Percentiles rank a stretch among this genome's conserved stretches.
These are phyloP conservation scores for Acronicta leporina DNA, from an alignment of 2,888 invertebrate genomes.

Conservation along the genomic window DNA sequence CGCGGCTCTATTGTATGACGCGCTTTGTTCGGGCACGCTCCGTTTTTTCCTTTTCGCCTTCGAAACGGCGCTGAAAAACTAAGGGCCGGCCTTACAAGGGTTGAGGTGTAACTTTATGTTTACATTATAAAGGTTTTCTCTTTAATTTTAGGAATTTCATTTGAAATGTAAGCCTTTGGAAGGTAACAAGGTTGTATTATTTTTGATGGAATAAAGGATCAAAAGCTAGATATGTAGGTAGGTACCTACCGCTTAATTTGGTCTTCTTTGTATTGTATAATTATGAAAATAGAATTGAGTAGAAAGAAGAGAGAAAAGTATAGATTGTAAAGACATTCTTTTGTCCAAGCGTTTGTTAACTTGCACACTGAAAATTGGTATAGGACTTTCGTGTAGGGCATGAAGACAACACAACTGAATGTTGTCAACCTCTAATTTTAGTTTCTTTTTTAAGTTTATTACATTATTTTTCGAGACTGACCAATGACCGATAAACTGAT, in stretches of 20 bases:
- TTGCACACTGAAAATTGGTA: too few species aligned
- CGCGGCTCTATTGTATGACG: slow-evolving; percentile 79
- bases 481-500: too few species aligned
- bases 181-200: slow-evolving; percentile 4
- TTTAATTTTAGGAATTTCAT: slow-evolving; percentile 34
- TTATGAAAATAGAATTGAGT: too few species aligned
- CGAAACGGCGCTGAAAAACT: slow-evolving; percentile 72
- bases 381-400: too few species aligned
- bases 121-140: slow-evolving; percentile 49
- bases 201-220: neutral
- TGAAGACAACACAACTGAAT: too few species aligned
- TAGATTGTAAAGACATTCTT: too few species aligned
- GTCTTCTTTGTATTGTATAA: neutral
- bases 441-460: too few species aligned
- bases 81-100: slow-evolving; percentile 50
- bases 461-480: too few species aligned
- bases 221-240: neutral
- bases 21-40: slow-evolving; percentile 86
- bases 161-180: slow-evolving; percentile 9
- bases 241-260: neutral
- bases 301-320: neutral
- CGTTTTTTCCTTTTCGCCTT: slow-evolving; percentile 83
- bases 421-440: too few species aligned
- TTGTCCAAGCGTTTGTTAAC: too few species aligned
- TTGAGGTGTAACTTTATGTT: slow-evolving; percentile 54